Evolutionary conservation across 23 tunicate genomes (phyloP).

Genomic region (Phallusia fumigata): DNA sequence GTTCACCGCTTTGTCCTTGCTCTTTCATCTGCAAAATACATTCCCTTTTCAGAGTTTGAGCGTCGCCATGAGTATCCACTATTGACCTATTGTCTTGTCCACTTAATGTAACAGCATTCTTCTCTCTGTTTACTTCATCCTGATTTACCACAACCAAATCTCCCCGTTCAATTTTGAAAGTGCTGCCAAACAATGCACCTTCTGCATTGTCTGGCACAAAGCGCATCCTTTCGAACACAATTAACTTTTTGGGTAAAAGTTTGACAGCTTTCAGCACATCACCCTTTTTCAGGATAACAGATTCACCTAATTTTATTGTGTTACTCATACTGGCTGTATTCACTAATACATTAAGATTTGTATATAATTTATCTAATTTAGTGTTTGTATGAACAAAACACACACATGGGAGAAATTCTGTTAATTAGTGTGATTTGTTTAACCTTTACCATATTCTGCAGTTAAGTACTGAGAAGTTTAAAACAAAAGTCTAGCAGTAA

Average conservation of each 20-base stretch:
- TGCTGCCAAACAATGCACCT: conserved; percentile 30
- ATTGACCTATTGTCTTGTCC: conserved; percentile 21
- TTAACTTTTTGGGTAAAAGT: conserved; percentile 36
- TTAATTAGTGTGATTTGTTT: too few relatives aligned
- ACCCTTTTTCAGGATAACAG: conserved; percentile 50
- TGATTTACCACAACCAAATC: background rate
- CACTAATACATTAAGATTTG: too few relatives aligned
- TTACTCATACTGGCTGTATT: background rate
- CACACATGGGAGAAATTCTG: too few relatives aligned
- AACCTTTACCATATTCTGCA: too few relatives aligned
- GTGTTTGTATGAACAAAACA: too few relatives aligned
- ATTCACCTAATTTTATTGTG: conserved; percentile 9
- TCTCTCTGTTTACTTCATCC: background rate
- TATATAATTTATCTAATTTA: too few relatives aligned
- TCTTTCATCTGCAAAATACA: conserved; percentile 62
- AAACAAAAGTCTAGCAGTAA: too few relatives aligned
- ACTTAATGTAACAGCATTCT: background rate
- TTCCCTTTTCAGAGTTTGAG: conserved; percentile 65
- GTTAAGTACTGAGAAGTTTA: too few relatives aligned
- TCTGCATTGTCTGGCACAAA: conserved; percentile 64
- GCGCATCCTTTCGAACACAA: conserved; percentile 67
- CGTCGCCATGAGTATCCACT: conserved; percentile 68
- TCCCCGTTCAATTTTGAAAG: conserved; percentile 16
- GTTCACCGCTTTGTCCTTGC: conserved; percentile 70
- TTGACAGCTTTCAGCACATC: conserved; percentile 61